Evolutionary conservation across 2,113 vertebrate species (phyloP).

Genomic region (Sebastes fasciatus): DNA sequence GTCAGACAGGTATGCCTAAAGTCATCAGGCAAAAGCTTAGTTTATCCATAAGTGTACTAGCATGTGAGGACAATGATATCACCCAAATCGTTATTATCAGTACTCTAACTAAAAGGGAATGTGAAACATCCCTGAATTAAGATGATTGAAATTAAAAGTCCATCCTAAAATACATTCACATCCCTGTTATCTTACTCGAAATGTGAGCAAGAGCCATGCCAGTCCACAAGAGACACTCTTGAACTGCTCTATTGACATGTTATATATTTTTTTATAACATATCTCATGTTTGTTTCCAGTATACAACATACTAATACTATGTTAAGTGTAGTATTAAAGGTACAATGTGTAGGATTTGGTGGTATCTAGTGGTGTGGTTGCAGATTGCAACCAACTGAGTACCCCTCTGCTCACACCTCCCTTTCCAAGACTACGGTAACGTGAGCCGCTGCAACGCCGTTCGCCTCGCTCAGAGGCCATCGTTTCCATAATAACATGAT

Average conservation of each 20-base stretch:
- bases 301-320: no score
- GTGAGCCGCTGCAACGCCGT: no score
- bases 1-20: background rate
- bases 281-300: no score
- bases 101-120: conserved; percentile 14
- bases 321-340: no score
- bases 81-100: conserved; percentile 10
- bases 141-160: conserved; percentile 35
- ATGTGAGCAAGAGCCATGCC: background rate
- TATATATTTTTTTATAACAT: no score
- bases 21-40: background rate
- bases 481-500: no score
- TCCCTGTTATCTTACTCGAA: background rate
- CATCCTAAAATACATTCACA: conserved; percentile 23
- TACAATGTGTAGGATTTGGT: no score
- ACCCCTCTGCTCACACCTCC: no score
- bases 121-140: conserved; percentile 8
- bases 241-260: background rate
- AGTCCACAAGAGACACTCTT: background rate
- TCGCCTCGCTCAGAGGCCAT: no score
- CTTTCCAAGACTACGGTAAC: no score
- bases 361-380: no score
- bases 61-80: background rate
- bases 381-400: no score
- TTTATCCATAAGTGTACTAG: background rate